Base-by-base conservation (phyloP, 2,797 vertebrate species). In the Eleutherodactylus coqui region DNA sequence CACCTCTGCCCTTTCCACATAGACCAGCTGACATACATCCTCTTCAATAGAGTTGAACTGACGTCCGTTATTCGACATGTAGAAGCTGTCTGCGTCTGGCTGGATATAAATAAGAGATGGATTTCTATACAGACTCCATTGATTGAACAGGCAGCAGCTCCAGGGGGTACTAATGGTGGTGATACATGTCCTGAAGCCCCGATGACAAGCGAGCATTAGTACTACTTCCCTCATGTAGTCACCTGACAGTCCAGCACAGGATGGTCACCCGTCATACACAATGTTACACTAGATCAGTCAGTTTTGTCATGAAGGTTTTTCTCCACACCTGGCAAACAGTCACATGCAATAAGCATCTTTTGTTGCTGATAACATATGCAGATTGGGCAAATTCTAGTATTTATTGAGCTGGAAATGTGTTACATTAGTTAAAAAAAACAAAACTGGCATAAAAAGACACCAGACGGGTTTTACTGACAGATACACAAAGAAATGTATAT, bases 31-130 rank as follows among this genome's bases (percentile, higher is more conserved):
- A 85, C 98, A 99, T 38, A 99, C 97, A 0, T 98, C 97, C 19
- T 99, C 98, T 92, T 99, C 98, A 3, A 99, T 99, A 0, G 98
- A 99, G 92, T 99, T 99, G 91, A 99, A 99, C 92, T 96, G 97
- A 17, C 95, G 95, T 6, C 97, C 97, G 0, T 99, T 99, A 89
- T 97, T 98, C 0, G 96, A 93, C 38, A 96, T 96, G 86, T 98
- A 99, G 88, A 99, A 99, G 88, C 97, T 97, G 87, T 99, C 98
- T 0, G 98, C 97, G 1, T 98, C 98, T 0, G 96, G 95, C 98
- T 99, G 19, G 0, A 81, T 4, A 84, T 4, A 87, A 4, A 55
- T 6, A 41, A 72, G 69, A 72, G 43, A 41, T 13, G 10, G 14
- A 34, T 60, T 45, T 38, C 6, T 24, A 43, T 3, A 16, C 16